phyloP scores from a whole-genome alignment of 1,140 invertebrate species.

The Solenopsis fugax region DNA sequence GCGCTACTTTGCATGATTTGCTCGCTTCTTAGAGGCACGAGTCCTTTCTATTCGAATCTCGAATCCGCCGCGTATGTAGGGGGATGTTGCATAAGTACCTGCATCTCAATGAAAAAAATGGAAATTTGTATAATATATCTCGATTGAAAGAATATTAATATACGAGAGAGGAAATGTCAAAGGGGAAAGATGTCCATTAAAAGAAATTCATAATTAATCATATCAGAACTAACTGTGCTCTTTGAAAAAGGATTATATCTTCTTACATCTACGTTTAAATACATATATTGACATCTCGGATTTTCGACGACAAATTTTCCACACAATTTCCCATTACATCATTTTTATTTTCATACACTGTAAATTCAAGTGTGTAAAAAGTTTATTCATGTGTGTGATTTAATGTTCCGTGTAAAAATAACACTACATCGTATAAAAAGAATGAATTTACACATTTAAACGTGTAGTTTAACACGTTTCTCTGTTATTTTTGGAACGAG shows the following conservation, averaged over 20 bases:
- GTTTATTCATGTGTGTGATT: no score
- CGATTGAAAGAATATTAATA: neutral
- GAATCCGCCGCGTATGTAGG: slow-evolving; percentile 4
- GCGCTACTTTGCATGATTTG: slow-evolving; percentile 65
- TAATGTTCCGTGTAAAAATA: no score
- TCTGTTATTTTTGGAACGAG: no score
- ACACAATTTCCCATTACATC: neutral
- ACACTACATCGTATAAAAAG: no score
- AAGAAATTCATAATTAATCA: neutral
- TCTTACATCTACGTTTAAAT: neutral
- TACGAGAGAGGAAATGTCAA: neutral
- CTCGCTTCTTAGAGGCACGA: slow-evolving; percentile 52
- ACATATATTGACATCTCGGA: neutral
- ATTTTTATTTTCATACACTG: neutral
- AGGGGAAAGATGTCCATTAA: neutral
- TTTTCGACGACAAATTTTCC: neutral
- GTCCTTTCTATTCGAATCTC: slow-evolving; percentile 29
- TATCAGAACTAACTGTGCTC: neutral
- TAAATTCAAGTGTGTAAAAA: no score
- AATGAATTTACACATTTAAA: no score
- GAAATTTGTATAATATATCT: slow-evolving; percentile 8
- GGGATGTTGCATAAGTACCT: slow-evolving; percentile 39
- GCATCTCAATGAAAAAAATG: slow-evolving; percentile 8
- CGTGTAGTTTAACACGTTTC: no score
- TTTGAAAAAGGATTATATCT: neutral